These are phyloP conservation scores for Stegana nigrithorax DNA, from an alignment of 2,888 invertebrate genomes.

Conservation along the genomic window DNA sequence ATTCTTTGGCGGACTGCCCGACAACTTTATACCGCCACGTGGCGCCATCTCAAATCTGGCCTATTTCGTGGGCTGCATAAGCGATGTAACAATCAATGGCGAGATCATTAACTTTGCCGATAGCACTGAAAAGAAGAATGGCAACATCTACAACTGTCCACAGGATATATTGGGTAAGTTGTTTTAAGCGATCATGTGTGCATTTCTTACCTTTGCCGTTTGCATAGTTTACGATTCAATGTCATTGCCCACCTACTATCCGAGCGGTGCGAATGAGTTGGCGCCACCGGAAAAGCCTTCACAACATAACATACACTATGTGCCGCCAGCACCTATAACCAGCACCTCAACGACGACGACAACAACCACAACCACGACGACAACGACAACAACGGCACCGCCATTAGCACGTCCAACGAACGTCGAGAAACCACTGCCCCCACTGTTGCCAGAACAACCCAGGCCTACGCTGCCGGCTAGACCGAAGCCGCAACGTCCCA, in stretches of 20 bases:
- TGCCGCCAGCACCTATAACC: slow-evolving; percentile 42
- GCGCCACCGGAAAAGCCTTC: slow-evolving; percentile 29
- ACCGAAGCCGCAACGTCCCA: slow-evolving; percentile 32
- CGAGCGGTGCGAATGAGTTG: slow-evolving; percentile 51
- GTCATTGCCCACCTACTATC: slow-evolving; percentile 55
- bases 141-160: slow-evolving; percentile 74
- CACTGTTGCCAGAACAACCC: slow-evolving; percentile 43
- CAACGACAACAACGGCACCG: slow-evolving; percentile 39
- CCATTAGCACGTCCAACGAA: slow-evolving; percentile 25
- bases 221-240: slow-evolving; percentile 59
- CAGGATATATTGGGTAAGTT: slow-evolving; percentile 58
- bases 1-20: slow-evolving; percentile 88
- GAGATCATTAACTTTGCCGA: slow-evolving; percentile 82
- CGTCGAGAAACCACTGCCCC: slow-evolving; percentile 37
- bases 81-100: slow-evolving; percentile 91
- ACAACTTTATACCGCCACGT: slow-evolving; percentile 70
- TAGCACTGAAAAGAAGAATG: slow-evolving; percentile 73
- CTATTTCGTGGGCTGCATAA: slow-evolving; percentile 90
- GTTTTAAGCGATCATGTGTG: not conserved
- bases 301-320: not conserved
- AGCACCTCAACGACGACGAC: slow-evolving; percentile 50
- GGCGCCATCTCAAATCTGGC: slow-evolving; percentile 72
- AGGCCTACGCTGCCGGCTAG: slow-evolving; percentile 29
- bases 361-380: slow-evolving; percentile 46
- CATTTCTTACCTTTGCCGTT: no score